A percentile compares a stretch with the other conserved stretches of the same genome.
Conservation (phyloP, 2,888 invertebrate species). For the Dicyrtomina minuta region DNA sequence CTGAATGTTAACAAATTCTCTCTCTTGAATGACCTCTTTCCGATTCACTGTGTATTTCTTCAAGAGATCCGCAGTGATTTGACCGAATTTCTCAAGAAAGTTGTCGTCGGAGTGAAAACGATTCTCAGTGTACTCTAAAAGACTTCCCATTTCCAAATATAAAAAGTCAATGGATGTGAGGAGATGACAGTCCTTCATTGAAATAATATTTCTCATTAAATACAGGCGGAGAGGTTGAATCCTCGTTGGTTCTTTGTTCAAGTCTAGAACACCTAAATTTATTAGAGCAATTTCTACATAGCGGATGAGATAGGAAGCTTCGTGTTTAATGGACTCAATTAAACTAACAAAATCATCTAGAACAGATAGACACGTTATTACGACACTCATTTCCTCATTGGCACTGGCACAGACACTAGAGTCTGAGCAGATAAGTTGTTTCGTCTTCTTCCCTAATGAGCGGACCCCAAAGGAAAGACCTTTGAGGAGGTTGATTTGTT, state of each 20-base stretch:
- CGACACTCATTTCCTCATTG: slow-evolving; percentile 12
- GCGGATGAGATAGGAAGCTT: slow-evolving; percentile 25
- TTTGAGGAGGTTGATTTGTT: slow-evolving; percentile 19
- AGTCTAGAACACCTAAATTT: slow-evolving; percentile 25
- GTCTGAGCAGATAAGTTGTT: not conserved
- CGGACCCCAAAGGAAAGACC: slow-evolving; percentile 3
- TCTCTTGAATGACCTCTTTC: slow-evolving; percentile 26
- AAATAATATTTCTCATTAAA: slow-evolving; percentile 24
- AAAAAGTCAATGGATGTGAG: slow-evolving; percentile 23
- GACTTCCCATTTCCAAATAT: slow-evolving; percentile 25
- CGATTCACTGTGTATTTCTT: slow-evolving; percentile 28
- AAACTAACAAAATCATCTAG: slow-evolving; percentile 31
- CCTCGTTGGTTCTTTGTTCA: slow-evolving; percentile 13
- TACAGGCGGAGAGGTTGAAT: slow-evolving; percentile 19
- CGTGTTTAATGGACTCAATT: slow-evolving; percentile 26
- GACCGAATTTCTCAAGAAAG: slow-evolving; percentile 26
- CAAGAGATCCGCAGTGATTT: slow-evolving; percentile 26
- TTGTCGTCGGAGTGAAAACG: slow-evolving; percentile 3
- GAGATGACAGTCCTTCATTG: slow-evolving; percentile 26
- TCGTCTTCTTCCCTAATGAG: slow-evolving; percentile 8
- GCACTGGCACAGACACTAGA: too few relatives aligned
- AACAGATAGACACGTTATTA: slow-evolving; percentile 15
- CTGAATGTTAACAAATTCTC: slow-evolving; percentile 17
- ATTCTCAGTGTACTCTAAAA: slow-evolving; percentile 19
- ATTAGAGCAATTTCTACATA: slow-evolving; percentile 29